Conservation (phyloP, 2,797 vertebrate genomes). For the Propithecus perrieri region DNA sequence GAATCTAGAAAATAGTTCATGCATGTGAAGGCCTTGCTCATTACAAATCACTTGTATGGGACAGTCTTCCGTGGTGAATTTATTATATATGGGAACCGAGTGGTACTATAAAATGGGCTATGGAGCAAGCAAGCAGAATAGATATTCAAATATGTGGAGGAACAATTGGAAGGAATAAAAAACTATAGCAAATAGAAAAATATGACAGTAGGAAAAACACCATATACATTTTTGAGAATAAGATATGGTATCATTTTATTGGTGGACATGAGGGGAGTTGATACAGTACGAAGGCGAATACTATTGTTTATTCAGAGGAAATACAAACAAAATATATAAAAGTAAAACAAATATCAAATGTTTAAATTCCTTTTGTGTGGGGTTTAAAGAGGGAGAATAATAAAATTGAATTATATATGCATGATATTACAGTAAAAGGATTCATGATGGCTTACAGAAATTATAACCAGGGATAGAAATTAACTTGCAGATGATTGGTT, state of each 20-base stretch:
- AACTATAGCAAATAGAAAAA: background rate
- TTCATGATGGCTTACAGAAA: background rate
- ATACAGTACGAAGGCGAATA: background rate
- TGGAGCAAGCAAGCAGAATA: background rate
- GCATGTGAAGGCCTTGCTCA: background rate
- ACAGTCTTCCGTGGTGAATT: background rate
- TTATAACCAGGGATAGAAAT: background rate
- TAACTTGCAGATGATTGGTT: background rate
- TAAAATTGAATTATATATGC: background rate
- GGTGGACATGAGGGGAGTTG: background rate
- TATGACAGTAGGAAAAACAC: background rate
- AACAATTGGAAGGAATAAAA: background rate
- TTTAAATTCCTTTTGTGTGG: background rate
- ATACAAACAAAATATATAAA: background rate
- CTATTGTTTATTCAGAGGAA: background rate
- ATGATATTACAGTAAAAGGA: background rate
- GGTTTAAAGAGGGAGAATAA: background rate
- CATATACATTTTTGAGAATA: background rate
- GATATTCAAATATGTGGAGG: background rate
- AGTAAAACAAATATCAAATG: background rate
- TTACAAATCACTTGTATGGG: slow-evolving; percentile 24
- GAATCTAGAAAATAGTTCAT: background rate
- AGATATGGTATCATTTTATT: background rate
- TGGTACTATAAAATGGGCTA: background rate
- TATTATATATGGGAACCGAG: background rate